Conservation (phyloP, 2,888 invertebrate genomes). For the Eremobia ochroleuca region DNA sequence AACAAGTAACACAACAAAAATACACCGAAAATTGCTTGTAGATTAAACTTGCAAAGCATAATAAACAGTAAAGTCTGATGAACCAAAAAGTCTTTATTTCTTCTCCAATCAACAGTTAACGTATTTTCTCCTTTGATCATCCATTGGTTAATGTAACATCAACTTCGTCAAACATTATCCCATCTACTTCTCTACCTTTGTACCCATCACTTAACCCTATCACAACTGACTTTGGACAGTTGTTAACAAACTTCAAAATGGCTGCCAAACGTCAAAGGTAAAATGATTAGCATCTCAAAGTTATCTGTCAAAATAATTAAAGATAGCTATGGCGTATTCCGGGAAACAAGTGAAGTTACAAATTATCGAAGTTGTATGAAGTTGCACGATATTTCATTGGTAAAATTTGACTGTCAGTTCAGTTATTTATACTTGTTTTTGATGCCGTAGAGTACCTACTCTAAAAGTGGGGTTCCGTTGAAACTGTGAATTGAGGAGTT, state of each 20-base stretch:
- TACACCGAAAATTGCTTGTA: constrained; percentile 4
- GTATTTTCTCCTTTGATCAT: constrained; percentile 33
- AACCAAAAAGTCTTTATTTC: constrained; percentile 19
- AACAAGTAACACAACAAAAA: not conserved
- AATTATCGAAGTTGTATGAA: constrained; percentile 36
- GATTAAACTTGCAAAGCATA: constrained; percentile 1
- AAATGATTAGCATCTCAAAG: constrained; percentile 46
- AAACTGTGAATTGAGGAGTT: not conserved
- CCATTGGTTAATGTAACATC: constrained; percentile 15
- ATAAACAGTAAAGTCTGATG: constrained; percentile 21
- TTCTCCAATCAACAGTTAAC: constrained; percentile 5
- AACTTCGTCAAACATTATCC: constrained; percentile 19
- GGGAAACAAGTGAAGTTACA: not conserved
- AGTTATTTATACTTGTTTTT: not conserved
- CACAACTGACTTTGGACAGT: constrained; percentile 27
- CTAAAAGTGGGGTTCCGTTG: not conserved
- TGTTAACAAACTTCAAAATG: constrained; percentile 40
- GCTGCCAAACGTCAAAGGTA: constrained; percentile 42
- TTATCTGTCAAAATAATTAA: constrained; percentile 61
- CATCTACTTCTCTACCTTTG: constrained; percentile 37
- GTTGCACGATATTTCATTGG: constrained; percentile 43
- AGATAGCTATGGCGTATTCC: constrained; percentile 47
- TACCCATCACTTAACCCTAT: constrained; percentile 26
- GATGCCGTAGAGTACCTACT: not conserved
- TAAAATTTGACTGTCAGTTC: constrained; percentile 9